Evolutionary conservation across 92 coral and sea anemone species (phyloP).

Genomic region (Epizoanthus illoricatus): DNA sequence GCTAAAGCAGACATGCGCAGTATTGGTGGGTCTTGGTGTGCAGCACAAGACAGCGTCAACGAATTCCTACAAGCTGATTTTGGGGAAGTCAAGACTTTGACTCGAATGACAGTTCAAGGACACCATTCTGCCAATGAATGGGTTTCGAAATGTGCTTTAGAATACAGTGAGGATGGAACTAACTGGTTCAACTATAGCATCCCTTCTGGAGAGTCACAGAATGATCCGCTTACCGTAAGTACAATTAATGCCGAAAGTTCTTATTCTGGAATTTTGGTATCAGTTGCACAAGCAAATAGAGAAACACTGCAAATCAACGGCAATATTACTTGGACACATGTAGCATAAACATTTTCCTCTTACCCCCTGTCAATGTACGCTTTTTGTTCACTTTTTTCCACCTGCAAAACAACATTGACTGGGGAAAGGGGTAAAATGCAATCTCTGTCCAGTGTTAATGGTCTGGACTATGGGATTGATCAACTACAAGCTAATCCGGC

Average conservation of each 20-base stretch:
- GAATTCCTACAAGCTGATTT: conserved; percentile 63
- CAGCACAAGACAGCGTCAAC: conserved; percentile 26
- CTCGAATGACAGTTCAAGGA: conserved; percentile 54
- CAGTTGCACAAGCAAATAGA: neutral
- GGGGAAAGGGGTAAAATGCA: too few relatives aligned
- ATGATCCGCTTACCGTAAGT: conserved; percentile 19
- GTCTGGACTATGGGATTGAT: too few relatives aligned
- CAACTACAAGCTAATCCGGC: too few relatives aligned
- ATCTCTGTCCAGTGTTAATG: too few relatives aligned
- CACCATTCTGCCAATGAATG: conserved; percentile 62
- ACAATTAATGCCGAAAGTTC: neutral
- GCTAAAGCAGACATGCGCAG: conserved; percentile 51
- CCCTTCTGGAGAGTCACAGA: neutral
- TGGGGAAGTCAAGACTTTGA: conserved; percentile 27
- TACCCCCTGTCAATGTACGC: too few relatives aligned
- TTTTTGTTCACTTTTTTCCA: too few relatives aligned
- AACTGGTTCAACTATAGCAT: conserved; percentile 41
- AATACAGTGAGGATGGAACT: conserved; percentile 41
- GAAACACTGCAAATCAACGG: too few relatives aligned
- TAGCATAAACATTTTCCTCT: too few relatives aligned
- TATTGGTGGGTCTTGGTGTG: conserved; percentile 67
- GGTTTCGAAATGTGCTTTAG: conserved; percentile 39
- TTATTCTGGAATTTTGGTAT: neutral
- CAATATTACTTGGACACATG: too few relatives aligned
- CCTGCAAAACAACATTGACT: too few relatives aligned